Conservation (phyloP, 2,113 vertebrate genomes). For the Lota lota region DNA sequence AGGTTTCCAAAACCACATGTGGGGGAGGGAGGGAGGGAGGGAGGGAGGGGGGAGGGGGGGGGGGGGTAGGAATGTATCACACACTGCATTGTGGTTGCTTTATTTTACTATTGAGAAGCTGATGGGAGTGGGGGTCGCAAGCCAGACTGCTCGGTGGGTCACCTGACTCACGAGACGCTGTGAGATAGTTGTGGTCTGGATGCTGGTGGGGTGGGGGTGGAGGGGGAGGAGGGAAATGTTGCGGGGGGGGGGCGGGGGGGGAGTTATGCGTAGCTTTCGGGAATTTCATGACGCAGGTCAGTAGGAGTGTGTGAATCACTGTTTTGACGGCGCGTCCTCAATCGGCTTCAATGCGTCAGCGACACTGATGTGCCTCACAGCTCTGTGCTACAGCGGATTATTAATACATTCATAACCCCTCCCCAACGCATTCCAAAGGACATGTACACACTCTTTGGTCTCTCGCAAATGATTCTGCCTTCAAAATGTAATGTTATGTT, state of each 20-base stretch:
- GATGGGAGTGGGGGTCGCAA: neutral
- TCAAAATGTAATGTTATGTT: neutral
- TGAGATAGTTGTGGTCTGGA: slow-evolving; percentile 29
- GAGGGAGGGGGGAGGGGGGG: neutral
- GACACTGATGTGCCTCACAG: too few species aligned
- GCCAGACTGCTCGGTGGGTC: neutral
- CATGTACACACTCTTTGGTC: neutral
- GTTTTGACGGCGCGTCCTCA: neutral
- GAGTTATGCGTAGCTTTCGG: slow-evolving; percentile 33
- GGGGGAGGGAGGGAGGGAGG: slow-evolving; percentile 23
- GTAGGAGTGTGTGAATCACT: slow-evolving; percentile 51
- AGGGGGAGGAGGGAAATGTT: neutral
- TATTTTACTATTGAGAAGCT: slow-evolving; percentile 34
- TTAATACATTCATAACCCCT: too few species aligned
- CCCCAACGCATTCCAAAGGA: too few species aligned
- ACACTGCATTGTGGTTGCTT: slow-evolving; percentile 39
- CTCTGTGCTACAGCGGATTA: too few species aligned
- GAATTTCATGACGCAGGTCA: slow-evolving; percentile 36
- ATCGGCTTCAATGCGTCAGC: neutral
- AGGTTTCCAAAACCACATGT: slow-evolving; percentile 53
- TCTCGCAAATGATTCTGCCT: neutral
- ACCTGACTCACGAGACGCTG: slow-evolving; percentile 60
- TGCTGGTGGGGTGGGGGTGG: neutral
- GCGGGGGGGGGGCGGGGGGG: neutral
- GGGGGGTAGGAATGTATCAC: slow-evolving; percentile 51